Base-by-base conservation (phyloP, 2,888 invertebrate species). In the Megamerina dolium region DNA sequence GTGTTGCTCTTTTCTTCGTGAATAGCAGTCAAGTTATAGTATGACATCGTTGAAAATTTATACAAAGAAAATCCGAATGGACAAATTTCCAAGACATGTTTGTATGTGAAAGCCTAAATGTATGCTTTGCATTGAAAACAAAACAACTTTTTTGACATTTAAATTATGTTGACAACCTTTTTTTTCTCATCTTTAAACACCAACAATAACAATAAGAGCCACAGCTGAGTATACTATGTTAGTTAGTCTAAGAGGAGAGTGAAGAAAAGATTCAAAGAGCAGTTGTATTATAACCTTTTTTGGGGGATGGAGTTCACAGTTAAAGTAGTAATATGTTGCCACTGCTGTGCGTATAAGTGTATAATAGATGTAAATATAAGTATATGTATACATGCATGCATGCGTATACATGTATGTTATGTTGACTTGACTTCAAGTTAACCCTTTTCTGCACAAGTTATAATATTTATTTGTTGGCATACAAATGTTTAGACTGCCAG, bases 81-180 rank as follows among this genome's bases (percentile, higher is more conserved):
- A 23, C 23, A 23, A 23, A n/a, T n/a, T n/a, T n/a, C n/a, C n/a
- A n/a, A n/a, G n/a, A n/a, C n/a, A n/a, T n/a, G n/a, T n/a, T n/a
- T n/a, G n/a, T n/a, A n/a, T n/a, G n/a, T n/a, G n/a, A n/a, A n/a
- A n/a, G n/a, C n/a, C n/a, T n/a, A n/a, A n/a, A n/a, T n/a, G n/a
- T n/a, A n/a, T n/a, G n/a, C n/a, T n/a, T n/a, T n/a, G n/a, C n/a
- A n/a, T n/a, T n/a, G n/a, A n/a, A n/a, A n/a, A n/a, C n/a, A n/a
- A n/a, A n/a, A n/a, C n/a, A n/a, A n/a, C n/a, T 48, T 53, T 52
- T 50, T 51, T 60, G 53, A 54, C 55, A 54, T 55, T 59, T 60
- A 59, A 57, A 60, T 60, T 56, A 60, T 56, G 56, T 52, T 56
- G 55, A 57, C 57, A 59, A 54, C 46, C 49, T 48, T 52, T 52